Base-by-base conservation (phyloP, 2,797 vertebrate species). In the Mus caroli region DNA sequence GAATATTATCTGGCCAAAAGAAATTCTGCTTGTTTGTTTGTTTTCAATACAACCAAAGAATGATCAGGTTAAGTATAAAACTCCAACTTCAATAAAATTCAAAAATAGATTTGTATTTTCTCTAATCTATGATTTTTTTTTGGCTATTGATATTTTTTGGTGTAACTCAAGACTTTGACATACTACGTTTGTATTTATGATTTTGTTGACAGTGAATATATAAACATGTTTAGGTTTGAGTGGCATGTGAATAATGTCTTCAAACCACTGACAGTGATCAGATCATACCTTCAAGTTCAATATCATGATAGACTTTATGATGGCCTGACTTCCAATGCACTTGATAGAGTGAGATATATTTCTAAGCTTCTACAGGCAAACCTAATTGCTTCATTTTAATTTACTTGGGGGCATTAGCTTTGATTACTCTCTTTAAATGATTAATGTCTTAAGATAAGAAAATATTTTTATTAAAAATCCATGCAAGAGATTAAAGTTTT, bases 141-240 rank as follows among this genome's bases (percentile, higher is more conserved):
- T 75, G 24, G n/a, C 50, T 95, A 43, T 52, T 73, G 19, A 28
- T 84, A 82, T 97, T 90, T 67, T 92, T 76, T 46, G 40, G 40
- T 50, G 14, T 54, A 91, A 95, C 67, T 22, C 40, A 71, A 52
- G 22, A 67, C 62, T 80, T 46, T 96, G 90, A 96, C 94, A 83
- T 26, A 80, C 86, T 52, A 88, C 88, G 92, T 88, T 79, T 87
- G 60, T 87, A 96, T 90, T 96, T 88, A 94, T 78, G 75, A 82
- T 64, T 93, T 83, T 94, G 80, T 85, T 96, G 92, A 40, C 90
- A 96, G 82, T 67, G 58, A 92, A 84, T 67, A 94, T 96, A 96
- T 96, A 97, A 96, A 96, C 73, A 91, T 85, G 71, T 31, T 97
- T 97, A 90, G 50, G 58, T 96, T 84, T 95, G 93, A 96, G 88